Evolutionary conservation across 2,797 vertebrate genomes (phyloP).

Genomic region (Knipowitschia caucasica): DNA sequence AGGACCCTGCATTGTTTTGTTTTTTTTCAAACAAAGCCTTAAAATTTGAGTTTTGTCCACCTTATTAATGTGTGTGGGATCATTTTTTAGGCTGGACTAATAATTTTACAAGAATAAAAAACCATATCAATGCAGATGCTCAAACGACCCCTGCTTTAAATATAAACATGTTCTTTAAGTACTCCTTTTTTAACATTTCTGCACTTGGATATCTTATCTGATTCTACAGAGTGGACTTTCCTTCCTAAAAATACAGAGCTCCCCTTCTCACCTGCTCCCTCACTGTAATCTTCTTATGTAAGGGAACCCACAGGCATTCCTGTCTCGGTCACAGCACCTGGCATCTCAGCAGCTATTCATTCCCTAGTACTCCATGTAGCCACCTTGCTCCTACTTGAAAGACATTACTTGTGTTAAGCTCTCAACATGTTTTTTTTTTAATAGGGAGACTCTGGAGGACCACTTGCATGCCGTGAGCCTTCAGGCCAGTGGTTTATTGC

Average conservation of each 20-base stretch:
- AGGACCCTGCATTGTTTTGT: neutral
- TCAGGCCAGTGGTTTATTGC: conserved; percentile 91
- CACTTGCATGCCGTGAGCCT: conserved; percentile 83
- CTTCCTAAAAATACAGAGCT: conserved; percentile 40
- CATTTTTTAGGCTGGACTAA: too few relatives aligned
- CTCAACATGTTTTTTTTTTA: neutral
- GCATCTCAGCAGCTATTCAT: conserved; percentile 49
- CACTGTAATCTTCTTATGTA: conserved; percentile 69
- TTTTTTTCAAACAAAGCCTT: conserved; percentile 20
- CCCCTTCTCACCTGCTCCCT: conserved; percentile 30
- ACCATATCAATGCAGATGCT: too few relatives aligned
- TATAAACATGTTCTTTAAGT: conserved; percentile 5
- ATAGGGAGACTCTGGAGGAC: conserved; percentile 93
- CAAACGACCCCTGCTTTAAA: too few relatives aligned
- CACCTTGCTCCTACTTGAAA: conserved; percentile 9
- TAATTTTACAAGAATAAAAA: too few relatives aligned
- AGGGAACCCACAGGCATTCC: conserved; percentile 60
- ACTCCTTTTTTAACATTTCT: conserved; percentile 24
- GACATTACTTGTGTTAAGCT: neutral
- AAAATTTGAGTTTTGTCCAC: too few relatives aligned
- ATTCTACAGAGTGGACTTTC: conserved; percentile 31
- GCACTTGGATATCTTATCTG: conserved; percentile 37
- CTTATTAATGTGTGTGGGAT: too few relatives aligned
- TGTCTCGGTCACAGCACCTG: conserved; percentile 61
- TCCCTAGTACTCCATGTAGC: conserved; percentile 38